These are phyloP conservation scores for Eutolmus rufibarbis DNA, from an alignment of 2,888 invertebrate species.

Conservation along the genomic window DNA sequence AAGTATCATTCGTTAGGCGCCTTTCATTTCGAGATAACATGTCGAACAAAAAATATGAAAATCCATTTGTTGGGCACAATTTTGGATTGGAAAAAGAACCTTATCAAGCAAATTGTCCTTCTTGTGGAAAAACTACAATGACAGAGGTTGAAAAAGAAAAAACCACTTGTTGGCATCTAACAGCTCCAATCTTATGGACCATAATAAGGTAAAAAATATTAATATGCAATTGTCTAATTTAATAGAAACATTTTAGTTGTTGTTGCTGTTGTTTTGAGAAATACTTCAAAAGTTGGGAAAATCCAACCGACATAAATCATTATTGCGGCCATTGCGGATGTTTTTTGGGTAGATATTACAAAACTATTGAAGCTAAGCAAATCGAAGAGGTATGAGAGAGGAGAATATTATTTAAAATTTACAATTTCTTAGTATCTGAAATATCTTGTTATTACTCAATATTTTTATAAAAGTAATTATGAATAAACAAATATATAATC, in stretches of 20 bases:
- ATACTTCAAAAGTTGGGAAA: neutral
- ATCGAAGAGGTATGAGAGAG: neutral
- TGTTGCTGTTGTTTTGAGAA: neutral
- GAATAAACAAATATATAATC: no score
- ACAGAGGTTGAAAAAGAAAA: slow-evolving; percentile 49
- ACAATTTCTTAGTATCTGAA: neutral
- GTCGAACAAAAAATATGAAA: neutral
- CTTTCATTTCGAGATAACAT: neutral
- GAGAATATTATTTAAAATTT: neutral
- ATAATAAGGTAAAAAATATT: neutral
- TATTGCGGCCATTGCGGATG: slow-evolving; percentile 59
- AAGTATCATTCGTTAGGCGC: neutral
- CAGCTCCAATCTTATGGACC: neutral
- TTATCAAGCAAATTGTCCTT: slow-evolving; percentile 52
- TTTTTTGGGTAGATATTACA: slow-evolving; percentile 55
- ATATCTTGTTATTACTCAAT: neutral
- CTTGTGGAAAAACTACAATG: slow-evolving; percentile 52
- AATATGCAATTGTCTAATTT: neutral
- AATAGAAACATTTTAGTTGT: neutral
- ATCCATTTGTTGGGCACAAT: neutral
- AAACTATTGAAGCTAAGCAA: neutral
- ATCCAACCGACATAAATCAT: slow-evolving; percentile 56
- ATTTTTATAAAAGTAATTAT: neutral
- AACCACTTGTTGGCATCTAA: neutral
- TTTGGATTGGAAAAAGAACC: neutral